Conservation (phyloP, 1,140 invertebrate genomes). For the Rhagoletis zephyria region DNA sequence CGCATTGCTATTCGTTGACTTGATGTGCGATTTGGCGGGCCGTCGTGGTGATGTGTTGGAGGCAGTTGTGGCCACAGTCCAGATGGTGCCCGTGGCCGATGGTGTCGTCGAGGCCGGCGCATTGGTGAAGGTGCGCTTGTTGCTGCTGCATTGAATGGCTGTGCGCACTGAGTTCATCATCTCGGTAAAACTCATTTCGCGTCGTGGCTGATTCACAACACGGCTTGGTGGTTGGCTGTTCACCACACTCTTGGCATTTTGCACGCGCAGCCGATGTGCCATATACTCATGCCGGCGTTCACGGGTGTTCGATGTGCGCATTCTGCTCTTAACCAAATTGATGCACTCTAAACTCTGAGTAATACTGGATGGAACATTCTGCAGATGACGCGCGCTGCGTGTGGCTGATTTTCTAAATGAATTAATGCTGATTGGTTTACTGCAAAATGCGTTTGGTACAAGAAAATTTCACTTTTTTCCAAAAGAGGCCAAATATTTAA, state of each 20-base stretch:
- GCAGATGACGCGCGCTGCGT: constrained; percentile 7
- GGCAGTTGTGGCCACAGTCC: constrained; percentile 6
- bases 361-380: not conserved
- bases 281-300: constrained; percentile 57
- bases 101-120: constrained; percentile 61
- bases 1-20: not conserved
- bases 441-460: constrained; percentile 4
- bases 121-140: constrained; percentile 61
- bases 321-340: constrained; percentile 19
- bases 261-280: constrained; percentile 62
- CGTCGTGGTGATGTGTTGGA: not conserved
- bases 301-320: not conserved
- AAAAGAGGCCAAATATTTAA: not conserved
- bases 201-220: constrained; percentile 53
- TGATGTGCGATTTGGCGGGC: not conserved
- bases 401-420: not conserved
- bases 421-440: constrained; percentile 25
- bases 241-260: constrained; percentile 54
- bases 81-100: constrained; percentile 60
- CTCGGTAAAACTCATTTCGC: constrained; percentile 60
- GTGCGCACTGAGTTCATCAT: constrained; percentile 58
- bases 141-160: constrained; percentile 6
- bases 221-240: constrained; percentile 59
- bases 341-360: not conserved
- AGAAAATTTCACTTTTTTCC: constrained; percentile 37